A percentile compares a stretch with the other conserved stretches of the same genome.
phyloP scores from a whole-genome alignment of 2,797 vertebrate species.

The Pempheris klunzingeri region DNA sequence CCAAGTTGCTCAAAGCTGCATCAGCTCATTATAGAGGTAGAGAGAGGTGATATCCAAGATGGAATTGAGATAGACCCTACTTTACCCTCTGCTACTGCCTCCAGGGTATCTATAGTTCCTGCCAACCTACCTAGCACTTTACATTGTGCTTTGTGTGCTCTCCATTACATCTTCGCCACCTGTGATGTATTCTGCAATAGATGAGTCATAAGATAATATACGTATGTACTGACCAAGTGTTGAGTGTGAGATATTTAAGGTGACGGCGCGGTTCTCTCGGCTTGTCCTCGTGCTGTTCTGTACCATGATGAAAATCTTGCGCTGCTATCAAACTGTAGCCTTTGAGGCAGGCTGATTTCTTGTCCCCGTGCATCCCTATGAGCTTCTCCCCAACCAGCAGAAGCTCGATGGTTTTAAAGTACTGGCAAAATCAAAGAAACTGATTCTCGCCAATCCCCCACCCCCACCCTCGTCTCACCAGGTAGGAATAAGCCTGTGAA shows the following conservation, averaged over 20 bases:
- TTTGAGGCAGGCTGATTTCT: conserved; percentile 25
- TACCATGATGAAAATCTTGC: conserved; percentile 16
- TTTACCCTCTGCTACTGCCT: conserved; percentile 35
- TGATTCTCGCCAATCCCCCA: too few relatives aligned
- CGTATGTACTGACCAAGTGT: conserved; percentile 8
- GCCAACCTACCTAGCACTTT: conserved; percentile 9
- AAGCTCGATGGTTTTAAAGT: conserved; percentile 52
- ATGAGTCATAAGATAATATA: conserved; percentile 28
- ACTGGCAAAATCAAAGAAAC: conserved; percentile 51
- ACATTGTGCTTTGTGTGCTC: conserved; percentile 1
- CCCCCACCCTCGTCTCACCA: conserved; percentile 19
- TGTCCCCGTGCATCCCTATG: background rate
- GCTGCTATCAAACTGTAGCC: conserved; percentile 21
- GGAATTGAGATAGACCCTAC: conserved; percentile 50
- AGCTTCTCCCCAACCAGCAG: conserved; percentile 25
- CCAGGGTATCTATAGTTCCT: conserved; percentile 21
- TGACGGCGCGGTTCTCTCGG: conserved; percentile 14
- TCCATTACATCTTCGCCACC: background rate
- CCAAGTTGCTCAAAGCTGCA: conserved; percentile 58
- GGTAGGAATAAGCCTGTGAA: conserved; percentile 54
- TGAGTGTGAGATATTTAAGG: conserved; percentile 13
- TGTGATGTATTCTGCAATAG: conserved; percentile 7
- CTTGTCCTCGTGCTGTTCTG: conserved; percentile 27
- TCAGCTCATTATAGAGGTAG: conserved; percentile 52
- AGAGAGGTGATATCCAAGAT: conserved; percentile 41